phyloP scores from a whole-genome alignment of 2,797 vertebrate species.

The Dallia pectoralis region DNA sequence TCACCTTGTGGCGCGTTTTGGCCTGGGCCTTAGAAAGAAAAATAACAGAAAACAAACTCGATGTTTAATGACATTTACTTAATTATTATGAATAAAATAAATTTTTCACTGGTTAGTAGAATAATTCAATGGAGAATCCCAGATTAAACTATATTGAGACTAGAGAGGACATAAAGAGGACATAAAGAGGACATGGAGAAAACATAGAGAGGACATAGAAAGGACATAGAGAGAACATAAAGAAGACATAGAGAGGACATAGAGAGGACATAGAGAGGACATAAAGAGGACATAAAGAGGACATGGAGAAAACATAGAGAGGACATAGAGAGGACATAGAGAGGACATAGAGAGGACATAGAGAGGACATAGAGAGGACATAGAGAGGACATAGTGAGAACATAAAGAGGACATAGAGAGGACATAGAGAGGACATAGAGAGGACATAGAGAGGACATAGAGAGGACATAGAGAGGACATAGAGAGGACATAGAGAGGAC shows the following conservation, averaged over 20 bases:
- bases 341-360: constrained; percentile 2
- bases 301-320: neutral
- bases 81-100: neutral
- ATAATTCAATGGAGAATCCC: neutral
- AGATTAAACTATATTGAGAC: constrained; percentile 14
- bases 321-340: no score
- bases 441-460: constrained; percentile 1
- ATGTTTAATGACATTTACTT: neutral
- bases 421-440: no score
- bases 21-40: constrained; percentile 80
- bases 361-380: no score
- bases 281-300: no score
- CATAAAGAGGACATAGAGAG: neutral
- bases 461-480: no score
- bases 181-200: no score
- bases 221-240: no score
- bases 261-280: no score
- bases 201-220: neutral
- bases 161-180: neutral
- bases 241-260: neutral
- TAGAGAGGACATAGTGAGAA: no score
- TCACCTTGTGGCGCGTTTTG: constrained; percentile 96
- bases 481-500: neutral
- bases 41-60: neutral
- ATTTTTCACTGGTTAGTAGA: neutral